These are phyloP conservation scores for Myotis yumanensis DNA, from an alignment of 2,113 vertebrate species.

Conservation along the genomic window DNA sequence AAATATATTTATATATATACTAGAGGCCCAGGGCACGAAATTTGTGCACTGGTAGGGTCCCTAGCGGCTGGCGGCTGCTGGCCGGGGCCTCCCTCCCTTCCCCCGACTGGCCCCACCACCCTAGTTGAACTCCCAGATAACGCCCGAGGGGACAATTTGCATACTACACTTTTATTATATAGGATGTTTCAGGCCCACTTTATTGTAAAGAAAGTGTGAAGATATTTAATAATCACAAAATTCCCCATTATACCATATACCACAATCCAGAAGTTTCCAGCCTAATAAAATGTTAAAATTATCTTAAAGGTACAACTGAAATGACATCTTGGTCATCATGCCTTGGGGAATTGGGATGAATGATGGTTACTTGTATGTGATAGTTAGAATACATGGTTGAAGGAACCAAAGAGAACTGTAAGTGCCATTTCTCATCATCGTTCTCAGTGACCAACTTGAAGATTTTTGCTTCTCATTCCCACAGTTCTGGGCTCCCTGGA, in stretches of 20 bases:
- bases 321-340: neutral
- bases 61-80: fast-evolving
- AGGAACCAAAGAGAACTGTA: neutral
- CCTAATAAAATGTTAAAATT: neutral
- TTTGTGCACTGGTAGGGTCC: no score
- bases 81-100: no score
- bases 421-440: neutral
- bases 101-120: no score
- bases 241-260: neutral
- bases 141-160: no score
- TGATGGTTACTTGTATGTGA: neutral
- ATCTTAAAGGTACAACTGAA: neutral
- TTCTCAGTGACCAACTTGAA: neutral
- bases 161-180: no score
- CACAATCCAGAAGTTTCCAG: neutral
- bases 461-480: neutral
- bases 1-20: no score
- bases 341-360: neutral
- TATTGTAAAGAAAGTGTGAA: neutral
- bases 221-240: neutral
- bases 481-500: neutral
- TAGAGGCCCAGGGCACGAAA: no score
- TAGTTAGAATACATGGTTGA: neutral
- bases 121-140: no score
- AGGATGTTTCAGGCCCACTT: neutral